A percentile compares a stretch with the other conserved stretches of the same genome.
These are phyloP conservation scores for Pterocles orientalis DNA, from an alignment of 2,113 vertebrate genomes.

Conservation along the genomic window DNA sequence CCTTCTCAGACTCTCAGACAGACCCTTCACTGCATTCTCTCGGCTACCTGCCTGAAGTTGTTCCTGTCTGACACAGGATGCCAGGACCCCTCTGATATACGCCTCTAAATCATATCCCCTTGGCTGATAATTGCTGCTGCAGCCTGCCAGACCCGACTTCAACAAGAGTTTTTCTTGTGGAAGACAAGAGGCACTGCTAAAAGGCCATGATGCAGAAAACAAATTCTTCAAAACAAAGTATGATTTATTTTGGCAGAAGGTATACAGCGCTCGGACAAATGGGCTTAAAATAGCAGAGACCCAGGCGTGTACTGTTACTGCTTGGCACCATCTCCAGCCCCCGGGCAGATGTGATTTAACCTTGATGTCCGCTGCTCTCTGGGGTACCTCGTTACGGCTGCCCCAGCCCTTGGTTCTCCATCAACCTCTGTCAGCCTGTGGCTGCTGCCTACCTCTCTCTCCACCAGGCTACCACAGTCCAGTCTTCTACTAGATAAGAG, in stretches of 20 bases:
- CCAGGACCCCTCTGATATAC: not conserved
- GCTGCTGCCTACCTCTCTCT: not conserved
- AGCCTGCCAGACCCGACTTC: not conserved
- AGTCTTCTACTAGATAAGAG: not conserved
- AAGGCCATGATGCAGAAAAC: not conserved
- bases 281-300: not conserved
- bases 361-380: not conserved
- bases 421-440: not conserved
- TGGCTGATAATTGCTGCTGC: not conserved
- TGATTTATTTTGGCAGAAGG: slow-evolving; percentile 18
- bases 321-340: not conserved
- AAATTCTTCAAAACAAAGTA: slow-evolving; percentile 3
- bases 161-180: not conserved
- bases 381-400: not conserved
- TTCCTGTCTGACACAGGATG: not conserved
- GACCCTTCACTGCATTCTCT: not conserved
- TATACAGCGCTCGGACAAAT: not conserved
- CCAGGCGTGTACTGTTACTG: not conserved
- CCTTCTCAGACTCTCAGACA: not conserved
- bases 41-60: not conserved
- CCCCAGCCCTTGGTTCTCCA: not conserved
- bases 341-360: not conserved
- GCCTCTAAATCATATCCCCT: not conserved
- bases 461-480: not conserved
- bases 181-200: not conserved